A percentile compares a stretch with the other conserved stretches of the same genome.
Conservation (phyloP, 2,888 invertebrate species). For the Itoplectis maculator region DNA sequence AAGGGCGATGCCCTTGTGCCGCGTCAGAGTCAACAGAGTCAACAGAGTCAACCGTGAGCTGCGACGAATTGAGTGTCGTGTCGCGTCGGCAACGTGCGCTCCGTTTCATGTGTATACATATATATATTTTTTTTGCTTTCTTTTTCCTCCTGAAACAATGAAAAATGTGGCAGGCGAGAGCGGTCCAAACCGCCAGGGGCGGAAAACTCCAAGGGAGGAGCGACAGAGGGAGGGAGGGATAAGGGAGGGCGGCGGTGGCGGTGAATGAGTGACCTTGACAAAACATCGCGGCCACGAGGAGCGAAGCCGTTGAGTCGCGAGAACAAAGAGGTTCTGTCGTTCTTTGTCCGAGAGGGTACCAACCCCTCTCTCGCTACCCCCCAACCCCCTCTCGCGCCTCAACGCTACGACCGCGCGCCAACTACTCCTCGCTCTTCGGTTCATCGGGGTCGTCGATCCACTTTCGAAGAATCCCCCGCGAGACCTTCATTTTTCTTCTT, state of each 20-base stretch:
- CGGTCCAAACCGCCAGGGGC: slow-evolving; percentile 38
- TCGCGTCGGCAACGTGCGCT: slow-evolving; percentile 28
- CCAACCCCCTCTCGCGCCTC: slow-evolving; percentile 19
- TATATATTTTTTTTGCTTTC: too few species aligned
- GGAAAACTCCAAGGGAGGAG: slow-evolving; percentile 53
- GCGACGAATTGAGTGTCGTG: slow-evolving; percentile 36
- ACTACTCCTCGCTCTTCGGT: slow-evolving; percentile 46
- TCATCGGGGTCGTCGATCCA: slow-evolving; percentile 64
- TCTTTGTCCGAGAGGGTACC: slow-evolving; percentile 81
- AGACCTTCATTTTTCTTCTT: slow-evolving; percentile 21
- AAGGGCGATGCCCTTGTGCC: slow-evolving; percentile 27
- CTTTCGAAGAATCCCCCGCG: slow-evolving; percentile 43
- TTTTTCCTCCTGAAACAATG: slow-evolving; percentile 49
- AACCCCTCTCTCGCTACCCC: slow-evolving; percentile 55
- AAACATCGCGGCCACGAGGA: slow-evolving; percentile 82
- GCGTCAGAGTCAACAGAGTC: too few species aligned
- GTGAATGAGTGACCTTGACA: slow-evolving; percentile 84
- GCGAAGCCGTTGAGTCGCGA: slow-evolving; percentile 82
- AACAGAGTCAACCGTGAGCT: background rate
- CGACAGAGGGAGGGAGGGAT: slow-evolving; percentile 43
- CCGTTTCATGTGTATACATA: slow-evolving; percentile 19
- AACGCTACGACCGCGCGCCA: slow-evolving; percentile 52
- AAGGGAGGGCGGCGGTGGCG: slow-evolving; percentile 33
- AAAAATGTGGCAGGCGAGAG: slow-evolving; percentile 33
- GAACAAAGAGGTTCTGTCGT: slow-evolving; percentile 84